Evolutionary conservation across 2,888 invertebrate genomes (phyloP).

Genomic region (Ichneumon xanthorius): DNA sequence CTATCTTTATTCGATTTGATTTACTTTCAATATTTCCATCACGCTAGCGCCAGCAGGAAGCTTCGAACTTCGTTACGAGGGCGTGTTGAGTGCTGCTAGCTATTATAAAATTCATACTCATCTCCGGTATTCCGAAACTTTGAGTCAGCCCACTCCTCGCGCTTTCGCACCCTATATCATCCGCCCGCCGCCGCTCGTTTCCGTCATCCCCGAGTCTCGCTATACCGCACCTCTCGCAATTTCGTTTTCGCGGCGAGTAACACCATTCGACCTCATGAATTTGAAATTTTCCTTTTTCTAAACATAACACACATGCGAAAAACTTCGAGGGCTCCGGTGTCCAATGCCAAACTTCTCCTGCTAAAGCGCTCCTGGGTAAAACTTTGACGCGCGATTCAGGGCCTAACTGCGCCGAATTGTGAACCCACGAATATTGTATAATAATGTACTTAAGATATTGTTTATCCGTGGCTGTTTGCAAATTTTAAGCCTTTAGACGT

Average conservation of each 20-base stretch:
- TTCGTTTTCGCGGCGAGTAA: slow-evolving; percentile 69
- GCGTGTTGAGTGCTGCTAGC: slow-evolving; percentile 50
- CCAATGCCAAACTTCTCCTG: slow-evolving; percentile 9
- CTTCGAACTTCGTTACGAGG: neutral
- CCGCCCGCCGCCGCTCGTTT: slow-evolving; percentile 45
- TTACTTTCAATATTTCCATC: slow-evolving; percentile 32
- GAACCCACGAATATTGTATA: neutral
- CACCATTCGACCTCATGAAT: slow-evolving; percentile 71
- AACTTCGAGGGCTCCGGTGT: slow-evolving; percentile 22
- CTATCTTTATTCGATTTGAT: slow-evolving; percentile 17
- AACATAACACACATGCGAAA: slow-evolving; percentile 56
- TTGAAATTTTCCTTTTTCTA: slow-evolving; percentile 68
- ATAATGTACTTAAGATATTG: neutral
- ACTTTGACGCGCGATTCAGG: neutral
- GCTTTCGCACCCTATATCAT: slow-evolving; percentile 63
- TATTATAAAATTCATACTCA: slow-evolving; percentile 69
- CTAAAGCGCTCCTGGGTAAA: slow-evolving; percentile 41
- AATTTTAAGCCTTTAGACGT: neutral
- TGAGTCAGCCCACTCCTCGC: slow-evolving; percentile 31
- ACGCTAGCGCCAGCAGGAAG: slow-evolving; percentile 8
- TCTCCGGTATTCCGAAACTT: slow-evolving; percentile 64
- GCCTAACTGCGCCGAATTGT: neutral
- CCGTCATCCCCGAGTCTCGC: slow-evolving; percentile 32
- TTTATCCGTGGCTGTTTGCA: neutral
- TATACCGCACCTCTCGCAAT: slow-evolving; percentile 67